Conservation (phyloP, 2,797 vertebrate genomes). For the Gymnoscopelus microlampas region DNA sequence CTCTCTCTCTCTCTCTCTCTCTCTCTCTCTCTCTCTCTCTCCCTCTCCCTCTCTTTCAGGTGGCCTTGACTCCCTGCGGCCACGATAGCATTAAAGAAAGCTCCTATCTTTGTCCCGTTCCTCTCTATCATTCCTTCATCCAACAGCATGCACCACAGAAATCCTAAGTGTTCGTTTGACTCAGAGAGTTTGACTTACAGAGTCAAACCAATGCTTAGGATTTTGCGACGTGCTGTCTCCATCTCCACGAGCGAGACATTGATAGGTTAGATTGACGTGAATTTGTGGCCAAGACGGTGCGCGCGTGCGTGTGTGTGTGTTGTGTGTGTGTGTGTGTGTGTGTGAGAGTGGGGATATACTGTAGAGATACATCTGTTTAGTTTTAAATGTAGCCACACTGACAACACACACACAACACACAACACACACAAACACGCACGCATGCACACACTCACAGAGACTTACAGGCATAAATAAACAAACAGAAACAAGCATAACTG, state of each 20-base stretch:
- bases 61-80: too few species aligned
- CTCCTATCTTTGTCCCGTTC: neutral
- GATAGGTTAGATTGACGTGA: conserved; percentile 59
- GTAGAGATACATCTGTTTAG: conserved; percentile 37
- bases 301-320: too few species aligned
- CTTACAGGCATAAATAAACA: conserved; percentile 59
- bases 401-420: conserved; percentile 16
- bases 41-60: neutral
- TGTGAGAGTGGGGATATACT: conserved; percentile 7
- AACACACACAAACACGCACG: neutral
- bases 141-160: neutral
- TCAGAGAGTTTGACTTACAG: too few species aligned
- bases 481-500: conserved; percentile 48
- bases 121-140: neutral
- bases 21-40: too few species aligned
- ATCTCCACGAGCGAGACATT: conserved; percentile 12
- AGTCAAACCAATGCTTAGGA: too few species aligned
- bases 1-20: conserved; percentile 12
- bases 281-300: conserved; percentile 37
- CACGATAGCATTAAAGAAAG: too few species aligned
- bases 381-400: conserved; percentile 27
- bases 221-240: too few species aligned
- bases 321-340: too few species aligned
- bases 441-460: conserved; percentile 15
- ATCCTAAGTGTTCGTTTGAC: too few species aligned